Evolutionary conservation across 2,113 vertebrate genomes (phyloP), one percentile per base, ranked within the genome.

Genomic region (Laticauda colubrina): DNA sequence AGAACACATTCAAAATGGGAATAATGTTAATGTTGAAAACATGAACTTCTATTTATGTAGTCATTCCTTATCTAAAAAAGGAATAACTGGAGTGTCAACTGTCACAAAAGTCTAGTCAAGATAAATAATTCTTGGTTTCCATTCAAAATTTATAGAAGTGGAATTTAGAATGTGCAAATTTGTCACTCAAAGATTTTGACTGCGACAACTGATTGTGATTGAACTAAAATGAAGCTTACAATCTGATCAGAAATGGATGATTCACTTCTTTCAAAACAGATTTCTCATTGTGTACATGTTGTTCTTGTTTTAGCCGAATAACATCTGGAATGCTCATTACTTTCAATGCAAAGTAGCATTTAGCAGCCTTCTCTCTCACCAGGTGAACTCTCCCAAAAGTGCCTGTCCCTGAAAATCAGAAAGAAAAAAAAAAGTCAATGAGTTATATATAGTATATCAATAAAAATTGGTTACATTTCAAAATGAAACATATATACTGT

Each of bases 211-310:
- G n/a, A 89, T 89, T n/a, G 43, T 14, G 48, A 20, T 0, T 3
- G 51, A 93, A 90, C 90, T 6, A 0, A 48, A 26, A 81, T 81
- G 23, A 55, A 21, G 98, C 99, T 99, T 97, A 99, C 99, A 99
- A 96, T 93, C 97, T 97, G 94, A 99, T 98, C 94, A 99, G 98
- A 96, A 99, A 99, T 0, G 99, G 98, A 96, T 99, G 98, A 95
- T 97, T 98, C 94, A 99, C 98, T 94, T 99, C 99, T n/a, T 97
- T 97, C 89, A 99, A 97, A 81, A 99, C 99, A 45, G 98, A 98
- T 95, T 99, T 99, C 96, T 99, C 99, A 15, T 99, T 99, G 97
- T 99, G 99, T 6, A 99, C 99, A 0, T 99, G 99, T 15, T 99
- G 98, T 90, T 99, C 99, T 96, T 99, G 99, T 95, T 99, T 99